phyloP scores from a whole-genome alignment of 2,113 vertebrate genomes.

The Patagioenas fasciata region DNA sequence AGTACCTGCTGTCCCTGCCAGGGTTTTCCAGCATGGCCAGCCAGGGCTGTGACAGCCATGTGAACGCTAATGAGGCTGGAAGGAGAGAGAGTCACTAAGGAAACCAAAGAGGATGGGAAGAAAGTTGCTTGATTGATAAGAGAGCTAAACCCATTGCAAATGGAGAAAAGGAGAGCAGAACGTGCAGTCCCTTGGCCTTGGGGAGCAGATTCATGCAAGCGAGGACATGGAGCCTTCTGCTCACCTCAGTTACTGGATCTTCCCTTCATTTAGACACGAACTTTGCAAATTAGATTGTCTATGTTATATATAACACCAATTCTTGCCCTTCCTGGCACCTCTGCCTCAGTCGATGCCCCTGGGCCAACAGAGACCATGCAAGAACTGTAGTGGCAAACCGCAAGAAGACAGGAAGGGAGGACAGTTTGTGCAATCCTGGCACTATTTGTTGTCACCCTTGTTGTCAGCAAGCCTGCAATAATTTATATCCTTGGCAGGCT shows the following conservation, averaged over 20 bases:
- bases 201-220: rapidly evolving
- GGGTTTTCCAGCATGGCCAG: not conserved
- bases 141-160: not conserved
- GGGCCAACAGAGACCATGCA: rapidly evolving
- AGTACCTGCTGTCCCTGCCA: not conserved
- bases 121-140: not conserved
- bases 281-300: not conserved
- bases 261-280: not conserved
- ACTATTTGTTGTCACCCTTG: not conserved
- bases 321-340: not conserved
- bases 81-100: not conserved
- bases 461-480: not conserved
- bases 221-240: rapidly evolving
- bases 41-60: not conserved
- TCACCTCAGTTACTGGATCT: not conserved
- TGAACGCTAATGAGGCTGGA: not conserved
- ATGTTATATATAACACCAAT: not conserved
- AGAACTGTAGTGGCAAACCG: not conserved
- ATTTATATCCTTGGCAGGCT: not conserved
- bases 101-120: not conserved
- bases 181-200: not conserved
- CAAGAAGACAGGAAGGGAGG: not conserved
- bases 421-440: not conserved
- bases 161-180: not conserved
- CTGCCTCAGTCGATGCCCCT: rapidly evolving